Evolutionary conservation across 2,113 vertebrate genomes (phyloP).

Genomic region (Odontesthes bonariensis): DNA sequence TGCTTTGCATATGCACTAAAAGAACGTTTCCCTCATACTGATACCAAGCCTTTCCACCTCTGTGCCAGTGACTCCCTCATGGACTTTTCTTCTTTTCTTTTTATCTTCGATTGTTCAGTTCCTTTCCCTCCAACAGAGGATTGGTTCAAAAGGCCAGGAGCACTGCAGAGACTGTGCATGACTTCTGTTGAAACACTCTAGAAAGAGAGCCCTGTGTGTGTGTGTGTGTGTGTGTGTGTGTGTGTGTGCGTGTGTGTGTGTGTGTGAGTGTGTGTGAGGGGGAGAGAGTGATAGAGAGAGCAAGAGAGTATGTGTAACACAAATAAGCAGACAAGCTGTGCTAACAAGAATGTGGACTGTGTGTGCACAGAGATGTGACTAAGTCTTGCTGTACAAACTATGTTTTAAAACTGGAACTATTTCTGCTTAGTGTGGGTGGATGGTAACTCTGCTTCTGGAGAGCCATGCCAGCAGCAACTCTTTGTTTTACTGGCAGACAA

Average conservation of each 20-base stretch:
- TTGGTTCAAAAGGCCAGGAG: constrained; percentile 71
- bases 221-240: constrained; percentile 3
- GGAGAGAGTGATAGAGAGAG: too few species aligned
- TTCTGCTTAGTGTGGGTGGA: constrained; percentile 79
- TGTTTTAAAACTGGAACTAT: constrained; percentile 77
- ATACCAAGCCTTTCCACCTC: constrained; percentile 18
- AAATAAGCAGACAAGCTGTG: constrained; percentile 70
- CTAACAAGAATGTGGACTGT: constrained; percentile 67
- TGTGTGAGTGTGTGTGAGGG: not conserved
- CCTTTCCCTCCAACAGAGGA: constrained; percentile 62
- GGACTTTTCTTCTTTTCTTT: constrained; percentile 26
- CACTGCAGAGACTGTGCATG: constrained; percentile 56
- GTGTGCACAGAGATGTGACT: constrained; percentile 55
- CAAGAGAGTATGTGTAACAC: not conserved
- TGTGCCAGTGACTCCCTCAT: constrained; percentile 28
- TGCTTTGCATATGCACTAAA: not conserved
- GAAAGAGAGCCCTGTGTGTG: constrained; percentile 8
- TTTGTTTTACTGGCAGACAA: constrained; percentile 69
- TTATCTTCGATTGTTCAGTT: constrained; percentile 42
- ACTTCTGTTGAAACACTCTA: constrained; percentile 54
- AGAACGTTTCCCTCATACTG: not conserved
- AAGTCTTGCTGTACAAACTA: constrained; percentile 58
- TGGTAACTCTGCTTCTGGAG: constrained; percentile 59
- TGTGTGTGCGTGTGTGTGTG: not conserved
- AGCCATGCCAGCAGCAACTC: constrained; percentile 56